A percentile compares a stretch with the other conserved stretches of the same genome.
Conservation (phyloP, 53 echinoderm and acorn worm genomes). For the Actinopyga echinites region DNA sequence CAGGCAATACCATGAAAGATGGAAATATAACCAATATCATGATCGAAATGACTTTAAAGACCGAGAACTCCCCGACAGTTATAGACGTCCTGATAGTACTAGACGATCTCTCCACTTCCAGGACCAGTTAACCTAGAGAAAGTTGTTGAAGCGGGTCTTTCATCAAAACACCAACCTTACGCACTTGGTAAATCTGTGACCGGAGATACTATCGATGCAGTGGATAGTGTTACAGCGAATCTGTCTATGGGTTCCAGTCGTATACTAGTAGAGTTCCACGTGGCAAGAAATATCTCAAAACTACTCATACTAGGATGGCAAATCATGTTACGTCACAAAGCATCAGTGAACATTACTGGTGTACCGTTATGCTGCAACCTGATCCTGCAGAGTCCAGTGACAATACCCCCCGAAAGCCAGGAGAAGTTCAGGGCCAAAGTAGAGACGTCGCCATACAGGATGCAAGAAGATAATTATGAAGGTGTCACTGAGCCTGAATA, state of each 20-base stretch:
- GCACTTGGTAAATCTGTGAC: not conserved
- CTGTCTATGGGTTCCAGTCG: not conserved
- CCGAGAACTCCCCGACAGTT: too few relatives aligned
- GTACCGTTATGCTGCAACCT: not conserved
- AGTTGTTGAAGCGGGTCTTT: too few relatives aligned
- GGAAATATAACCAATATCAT: too few relatives aligned
- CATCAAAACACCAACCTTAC: not conserved
- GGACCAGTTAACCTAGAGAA: too few relatives aligned
- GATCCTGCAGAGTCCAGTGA: not conserved
- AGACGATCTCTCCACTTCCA: too few relatives aligned
- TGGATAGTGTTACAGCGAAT: slow-evolving; percentile 5
- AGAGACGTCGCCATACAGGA: not conserved
- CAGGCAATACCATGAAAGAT: too few relatives aligned
- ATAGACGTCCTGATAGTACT: too few relatives aligned
- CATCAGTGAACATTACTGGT: not conserved
- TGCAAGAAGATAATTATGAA: not conserved
- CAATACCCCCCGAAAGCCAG: not conserved
- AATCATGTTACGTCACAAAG: not conserved
- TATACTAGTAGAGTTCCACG: not conserved
- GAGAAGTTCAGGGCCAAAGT: not conserved
- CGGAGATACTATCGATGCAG: not conserved
- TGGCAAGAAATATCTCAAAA: not conserved
- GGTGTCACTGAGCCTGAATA: not conserved
- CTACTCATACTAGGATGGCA: slow-evolving; percentile 21
- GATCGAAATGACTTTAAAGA: too few relatives aligned